Evolutionary conservation across 1,140 invertebrate genomes (phyloP).

Genomic region (Gryon sp.): DNA sequence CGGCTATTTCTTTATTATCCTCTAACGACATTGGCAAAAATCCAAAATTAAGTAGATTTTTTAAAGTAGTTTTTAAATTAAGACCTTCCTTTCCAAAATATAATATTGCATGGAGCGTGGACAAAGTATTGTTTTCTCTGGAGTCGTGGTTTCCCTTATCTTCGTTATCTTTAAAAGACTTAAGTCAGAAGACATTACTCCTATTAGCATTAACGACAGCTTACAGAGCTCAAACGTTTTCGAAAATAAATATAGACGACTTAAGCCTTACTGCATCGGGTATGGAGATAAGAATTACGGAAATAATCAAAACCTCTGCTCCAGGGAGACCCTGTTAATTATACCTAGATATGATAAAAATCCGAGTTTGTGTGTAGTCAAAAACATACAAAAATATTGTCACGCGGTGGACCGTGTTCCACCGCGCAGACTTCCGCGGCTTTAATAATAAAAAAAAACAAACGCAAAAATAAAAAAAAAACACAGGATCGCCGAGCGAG

Average conservation of each 20-base stretch:
- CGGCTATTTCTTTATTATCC: constrained; percentile 34
- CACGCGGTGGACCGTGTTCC: too few species aligned
- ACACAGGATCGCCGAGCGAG: too few species aligned
- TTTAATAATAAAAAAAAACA: too few species aligned
- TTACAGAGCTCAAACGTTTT: constrained; percentile 52
- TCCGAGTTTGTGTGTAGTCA: constrained; percentile 9
- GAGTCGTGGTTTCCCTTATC: constrained; percentile 9
- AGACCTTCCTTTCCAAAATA: constrained; percentile 41
- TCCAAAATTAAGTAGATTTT: neutral
- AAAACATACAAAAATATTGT: too few species aligned
- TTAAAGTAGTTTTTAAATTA: constrained; percentile 7
- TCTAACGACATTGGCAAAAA: constrained; percentile 2
- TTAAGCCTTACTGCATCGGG: neutral
- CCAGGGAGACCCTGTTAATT: constrained; percentile 1
- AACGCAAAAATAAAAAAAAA: too few species aligned
- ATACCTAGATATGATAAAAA: constrained; percentile 4
- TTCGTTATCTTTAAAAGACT: constrained; percentile 5
- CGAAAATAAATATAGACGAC: constrained; percentile 46
- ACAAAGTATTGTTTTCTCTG: constrained; percentile 30
- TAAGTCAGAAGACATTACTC: constrained; percentile 38
- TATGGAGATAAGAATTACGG: constrained; percentile 31
- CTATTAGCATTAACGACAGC: constrained; percentile 57
- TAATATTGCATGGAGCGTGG: constrained; percentile 40
- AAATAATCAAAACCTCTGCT: constrained; percentile 24
- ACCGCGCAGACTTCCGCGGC: too few species aligned